These are phyloP conservation scores for Neosilurus mollespiculum DNA, from an alignment of 2,797 vertebrate genomes.

Conservation along the genomic window DNA sequence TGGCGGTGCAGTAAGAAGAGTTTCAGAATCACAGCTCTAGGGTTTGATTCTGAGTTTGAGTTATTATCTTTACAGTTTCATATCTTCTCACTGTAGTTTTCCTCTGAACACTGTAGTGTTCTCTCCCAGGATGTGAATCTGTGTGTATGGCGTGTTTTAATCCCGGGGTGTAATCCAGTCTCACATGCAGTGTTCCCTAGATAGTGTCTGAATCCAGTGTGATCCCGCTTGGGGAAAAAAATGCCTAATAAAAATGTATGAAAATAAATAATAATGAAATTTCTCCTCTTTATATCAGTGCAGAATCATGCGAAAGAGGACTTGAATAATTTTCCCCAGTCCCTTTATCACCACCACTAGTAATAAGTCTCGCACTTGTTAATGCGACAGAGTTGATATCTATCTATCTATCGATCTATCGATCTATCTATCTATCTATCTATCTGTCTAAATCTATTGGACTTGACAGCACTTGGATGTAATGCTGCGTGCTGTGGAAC, in stretches of 20 bases:
- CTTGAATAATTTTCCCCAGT: not conserved
- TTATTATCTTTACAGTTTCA: not conserved
- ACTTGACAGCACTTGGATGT: conserved; percentile 18
- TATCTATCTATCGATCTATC: too few species aligned
- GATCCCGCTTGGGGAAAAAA: not conserved
- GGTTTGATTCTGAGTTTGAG: not conserved
- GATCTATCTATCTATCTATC: not conserved
- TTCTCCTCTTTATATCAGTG: not conserved
- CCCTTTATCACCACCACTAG: not conserved
- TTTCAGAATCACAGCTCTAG: not conserved
- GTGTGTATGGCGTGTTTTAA: not conserved
- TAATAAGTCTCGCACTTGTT: not conserved
- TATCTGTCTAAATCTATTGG: conserved; percentile 1
- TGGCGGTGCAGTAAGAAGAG: not conserved
- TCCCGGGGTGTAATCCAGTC: not conserved
- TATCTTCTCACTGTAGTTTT: not conserved
- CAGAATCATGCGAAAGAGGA: not conserved
- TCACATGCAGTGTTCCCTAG: not conserved
- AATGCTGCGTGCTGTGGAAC: not conserved
- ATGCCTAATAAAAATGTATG: not conserved
- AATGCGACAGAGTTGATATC: not conserved
- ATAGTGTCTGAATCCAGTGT: not conserved
- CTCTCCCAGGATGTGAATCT: not conserved
- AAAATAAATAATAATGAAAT: not conserved
- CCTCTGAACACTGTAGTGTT: not conserved